Percentiles rank a stretch among this genome's conserved stretches.
Conservation (phyloP, 2,113 vertebrate genomes). For the Xyrauchen texanus region DNA sequence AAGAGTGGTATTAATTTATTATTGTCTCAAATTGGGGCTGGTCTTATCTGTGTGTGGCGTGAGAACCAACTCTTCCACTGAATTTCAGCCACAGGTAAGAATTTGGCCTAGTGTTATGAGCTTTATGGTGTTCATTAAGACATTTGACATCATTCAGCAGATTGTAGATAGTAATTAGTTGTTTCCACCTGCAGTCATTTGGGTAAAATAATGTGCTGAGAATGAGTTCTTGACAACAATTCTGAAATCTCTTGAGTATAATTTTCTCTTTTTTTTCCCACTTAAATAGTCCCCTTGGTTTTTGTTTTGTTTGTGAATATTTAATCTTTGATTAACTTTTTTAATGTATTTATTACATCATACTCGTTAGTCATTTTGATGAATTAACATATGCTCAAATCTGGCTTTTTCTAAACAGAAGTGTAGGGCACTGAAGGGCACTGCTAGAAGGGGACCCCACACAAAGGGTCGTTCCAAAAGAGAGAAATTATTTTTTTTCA, state of each 20-base stretch:
- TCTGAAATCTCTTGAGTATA: conserved; percentile 10
- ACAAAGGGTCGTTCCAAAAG: too few relatives aligned
- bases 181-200: conserved; percentile 20
- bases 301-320: too few relatives aligned
- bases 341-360: too few relatives aligned
- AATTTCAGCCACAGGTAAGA: conserved; percentile 39
- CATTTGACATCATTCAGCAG: too few relatives aligned
- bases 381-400: too few relatives aligned
- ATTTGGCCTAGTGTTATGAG: conserved; percentile 27
- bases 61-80: conserved; percentile 21
- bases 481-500: too few relatives aligned
- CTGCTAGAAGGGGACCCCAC: too few relatives aligned
- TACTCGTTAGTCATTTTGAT: too few relatives aligned
- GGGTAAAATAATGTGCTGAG: conserved; percentile 30
- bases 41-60: conserved; percentile 12
- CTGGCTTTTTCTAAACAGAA: too few relatives aligned
- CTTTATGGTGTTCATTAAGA: conserved; percentile 13
- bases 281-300: too few relatives aligned
- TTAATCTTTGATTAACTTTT: too few relatives aligned
- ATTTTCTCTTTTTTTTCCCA: conserved; percentile 9
- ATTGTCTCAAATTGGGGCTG: background rate
- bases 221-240: conserved; percentile 26
- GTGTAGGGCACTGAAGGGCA: too few relatives aligned
- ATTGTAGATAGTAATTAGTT: conserved; percentile 44
- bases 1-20: background rate